Evolutionary conservation across 2,113 vertebrate genomes (phyloP).

Genomic region (Phyllopteryx taeniolatus): DNA sequence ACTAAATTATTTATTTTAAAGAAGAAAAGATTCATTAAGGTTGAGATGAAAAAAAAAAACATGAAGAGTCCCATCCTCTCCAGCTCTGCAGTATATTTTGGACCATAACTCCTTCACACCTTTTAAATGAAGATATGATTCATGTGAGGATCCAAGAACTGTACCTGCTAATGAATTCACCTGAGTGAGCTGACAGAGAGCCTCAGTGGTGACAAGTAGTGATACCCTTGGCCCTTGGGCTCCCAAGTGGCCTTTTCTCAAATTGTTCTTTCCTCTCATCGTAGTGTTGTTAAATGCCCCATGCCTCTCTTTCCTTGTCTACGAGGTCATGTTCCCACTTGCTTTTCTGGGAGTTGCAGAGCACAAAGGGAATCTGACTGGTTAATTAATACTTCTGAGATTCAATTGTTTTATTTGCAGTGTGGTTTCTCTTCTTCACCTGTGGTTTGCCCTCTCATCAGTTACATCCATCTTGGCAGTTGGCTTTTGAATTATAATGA

Average conservation of each 20-base stretch:
- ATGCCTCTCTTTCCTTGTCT: constrained; percentile 11
- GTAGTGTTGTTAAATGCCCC: constrained; percentile 9
- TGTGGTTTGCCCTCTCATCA: constrained; percentile 12
- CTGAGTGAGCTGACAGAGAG: constrained; percentile 8
- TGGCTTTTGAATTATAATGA: background rate
- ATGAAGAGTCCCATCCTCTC: background rate
- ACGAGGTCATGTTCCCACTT: constrained; percentile 9
- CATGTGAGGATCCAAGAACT: constrained; percentile 21
- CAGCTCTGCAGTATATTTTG: constrained; percentile 61
- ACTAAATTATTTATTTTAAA: too few relatives aligned
- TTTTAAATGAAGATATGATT: constrained; percentile 58
- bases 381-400: constrained; percentile 67
- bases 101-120: constrained; percentile 49
- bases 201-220: constrained; percentile 62
- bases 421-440: constrained; percentile 5
- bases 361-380: constrained; percentile 24
- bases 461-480: background rate
- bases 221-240: constrained; percentile 46
- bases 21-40: background rate
- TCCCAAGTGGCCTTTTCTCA: constrained; percentile 35
- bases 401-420: constrained; percentile 40
- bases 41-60: constrained; percentile 7
- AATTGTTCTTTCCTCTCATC: background rate
- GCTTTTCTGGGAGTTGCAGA: constrained; percentile 21
- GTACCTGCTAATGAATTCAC: constrained; percentile 71